phyloP scores from a whole-genome alignment of 2,797 vertebrate species.

The Schizopygopsis malacanthus region DNA sequence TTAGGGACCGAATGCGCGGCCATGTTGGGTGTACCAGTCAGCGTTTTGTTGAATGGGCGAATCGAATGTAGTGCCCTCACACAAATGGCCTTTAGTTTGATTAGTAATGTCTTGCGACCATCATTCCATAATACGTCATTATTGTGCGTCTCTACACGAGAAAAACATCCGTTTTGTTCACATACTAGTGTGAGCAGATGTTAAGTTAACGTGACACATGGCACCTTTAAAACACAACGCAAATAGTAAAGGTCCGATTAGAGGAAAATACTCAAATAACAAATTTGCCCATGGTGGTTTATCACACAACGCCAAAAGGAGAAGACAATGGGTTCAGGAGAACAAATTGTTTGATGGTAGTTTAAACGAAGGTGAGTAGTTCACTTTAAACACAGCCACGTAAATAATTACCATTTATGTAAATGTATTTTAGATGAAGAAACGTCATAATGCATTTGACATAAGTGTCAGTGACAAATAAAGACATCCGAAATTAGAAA shows the following conservation, averaged over 20 bases:
- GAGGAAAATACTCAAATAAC: slow-evolving; percentile 46
- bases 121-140: slow-evolving; percentile 61
- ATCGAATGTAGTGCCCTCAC: not conserved
- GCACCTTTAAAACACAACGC: slow-evolving; percentile 60
- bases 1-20: not conserved
- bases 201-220: slow-evolving; percentile 51
- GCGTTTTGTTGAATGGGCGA: not conserved
- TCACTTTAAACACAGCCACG: not conserved
- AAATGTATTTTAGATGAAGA: not conserved
- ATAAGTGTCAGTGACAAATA: not conserved
- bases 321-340: slow-evolving; percentile 73
- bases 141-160: slow-evolving; percentile 56
- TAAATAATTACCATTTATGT: not conserved
- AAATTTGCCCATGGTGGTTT: slow-evolving; percentile 36
- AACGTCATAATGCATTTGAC: too few species aligned
- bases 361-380: slow-evolving; percentile 75
- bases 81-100: slow-evolving; percentile 47
- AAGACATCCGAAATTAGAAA: not conserved
- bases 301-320: slow-evolving; percentile 60
- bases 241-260: slow-evolving; percentile 57
- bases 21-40: slow-evolving; percentile 37
- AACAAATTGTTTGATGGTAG: slow-evolving; percentile 77
- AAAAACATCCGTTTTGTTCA: not conserved
- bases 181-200: not conserved
- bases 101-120: slow-evolving; percentile 13